phyloP scores from a whole-genome alignment of 2,113 vertebrate genomes.

The Corythoichthys haematopterus region DNA sequence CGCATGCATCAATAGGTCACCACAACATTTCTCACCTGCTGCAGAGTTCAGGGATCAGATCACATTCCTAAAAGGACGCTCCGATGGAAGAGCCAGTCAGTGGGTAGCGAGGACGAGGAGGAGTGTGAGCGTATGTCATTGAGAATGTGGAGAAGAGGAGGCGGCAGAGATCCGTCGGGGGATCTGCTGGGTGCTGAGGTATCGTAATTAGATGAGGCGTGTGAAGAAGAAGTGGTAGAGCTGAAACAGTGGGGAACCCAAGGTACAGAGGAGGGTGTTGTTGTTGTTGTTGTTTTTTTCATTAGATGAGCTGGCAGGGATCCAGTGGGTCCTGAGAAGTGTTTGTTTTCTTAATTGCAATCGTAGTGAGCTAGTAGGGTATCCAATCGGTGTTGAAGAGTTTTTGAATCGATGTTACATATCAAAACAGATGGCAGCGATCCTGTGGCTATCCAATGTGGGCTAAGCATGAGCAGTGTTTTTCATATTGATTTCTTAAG shows the following conservation, averaged over 20 bases:
- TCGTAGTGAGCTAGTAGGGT: background rate
- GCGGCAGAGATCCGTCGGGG: background rate
- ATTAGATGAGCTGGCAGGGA: background rate
- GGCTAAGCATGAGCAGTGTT: too few relatives aligned
- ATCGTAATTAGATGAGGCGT: slow-evolving; percentile 24
- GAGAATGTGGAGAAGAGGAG: background rate
- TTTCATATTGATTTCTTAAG: too few relatives aligned
- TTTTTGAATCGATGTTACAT: background rate
- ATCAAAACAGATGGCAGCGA: too few relatives aligned
- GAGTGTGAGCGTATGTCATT: background rate
- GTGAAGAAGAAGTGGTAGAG: background rate
- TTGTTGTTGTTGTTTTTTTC: background rate
- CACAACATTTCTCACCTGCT: slow-evolving; percentile 61
- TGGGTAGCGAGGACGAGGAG: background rate
- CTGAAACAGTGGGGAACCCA: background rate
- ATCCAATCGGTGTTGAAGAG: background rate
- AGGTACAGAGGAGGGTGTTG: background rate
- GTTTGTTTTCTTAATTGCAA: too few relatives aligned
- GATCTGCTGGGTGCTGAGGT: background rate
- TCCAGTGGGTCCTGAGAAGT: background rate
- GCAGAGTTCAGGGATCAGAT: slow-evolving; percentile 32
- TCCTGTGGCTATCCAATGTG: too few relatives aligned
- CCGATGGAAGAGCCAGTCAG: background rate
- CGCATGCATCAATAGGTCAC: slow-evolving; percentile 18
- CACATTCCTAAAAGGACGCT: slow-evolving; percentile 25